Conservation (phyloP, 2,888 invertebrate genomes). For the Herminia tarsipennalis region DNA sequence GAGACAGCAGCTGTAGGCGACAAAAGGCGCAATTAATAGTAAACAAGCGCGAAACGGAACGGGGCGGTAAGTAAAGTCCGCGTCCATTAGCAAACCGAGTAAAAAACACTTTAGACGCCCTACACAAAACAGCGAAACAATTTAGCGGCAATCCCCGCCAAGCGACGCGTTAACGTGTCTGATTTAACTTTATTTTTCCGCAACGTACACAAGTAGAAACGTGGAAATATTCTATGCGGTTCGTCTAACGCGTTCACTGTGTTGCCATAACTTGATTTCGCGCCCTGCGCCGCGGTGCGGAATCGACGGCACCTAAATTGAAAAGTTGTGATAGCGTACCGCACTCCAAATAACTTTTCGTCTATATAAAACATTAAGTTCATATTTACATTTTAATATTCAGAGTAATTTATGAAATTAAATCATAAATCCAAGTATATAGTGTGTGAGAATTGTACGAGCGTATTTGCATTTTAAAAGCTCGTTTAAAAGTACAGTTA, state of each 20-base stretch:
- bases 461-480: slow-evolving; percentile 35
- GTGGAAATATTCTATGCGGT: slow-evolving; percentile 39
- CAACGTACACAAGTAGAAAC: slow-evolving; percentile 50
- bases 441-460: slow-evolving; percentile 19
- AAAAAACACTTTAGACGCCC: slow-evolving; percentile 59
- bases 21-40: slow-evolving; percentile 81
- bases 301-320: slow-evolving; percentile 29
- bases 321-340: slow-evolving; percentile 28
- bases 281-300: slow-evolving; percentile 19
- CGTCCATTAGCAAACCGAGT: slow-evolving; percentile 67
- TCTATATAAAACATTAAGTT: slow-evolving; percentile 10
- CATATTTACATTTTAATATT: slow-evolving; percentile 12
- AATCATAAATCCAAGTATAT: slow-evolving; percentile 5
- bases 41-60: slow-evolving; percentile 68
- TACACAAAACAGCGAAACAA: slow-evolving; percentile 69
- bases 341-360: slow-evolving; percentile 10
- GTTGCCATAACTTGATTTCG: slow-evolving; percentile 40
- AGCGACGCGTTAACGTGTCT: slow-evolving; percentile 70
- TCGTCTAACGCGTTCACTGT: slow-evolving; percentile 38
- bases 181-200: slow-evolving; percentile 71
- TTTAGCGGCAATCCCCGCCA: slow-evolving; percentile 64
- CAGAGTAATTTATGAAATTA: slow-evolving; percentile 11
- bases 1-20: slow-evolving; percentile 68
- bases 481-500: slow-evolving; percentile 47
- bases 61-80: slow-evolving; percentile 66